phyloP scores from a whole-genome alignment of 1,140 invertebrate genomes.

The Aphis craccivora region DNA sequence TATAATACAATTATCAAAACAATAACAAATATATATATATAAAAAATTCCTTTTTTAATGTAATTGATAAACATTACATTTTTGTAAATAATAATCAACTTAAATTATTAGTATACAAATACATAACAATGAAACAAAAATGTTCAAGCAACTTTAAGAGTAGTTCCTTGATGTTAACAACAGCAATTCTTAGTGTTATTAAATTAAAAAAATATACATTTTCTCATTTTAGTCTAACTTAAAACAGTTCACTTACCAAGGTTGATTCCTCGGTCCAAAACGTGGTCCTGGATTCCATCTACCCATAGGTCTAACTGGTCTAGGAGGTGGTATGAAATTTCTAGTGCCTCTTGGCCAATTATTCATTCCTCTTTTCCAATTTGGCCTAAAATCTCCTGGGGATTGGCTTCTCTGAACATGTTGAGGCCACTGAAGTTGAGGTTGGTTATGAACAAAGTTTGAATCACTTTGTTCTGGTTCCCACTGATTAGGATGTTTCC shows the following conservation, averaged over 20 bases:
- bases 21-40: conserved; percentile 12
- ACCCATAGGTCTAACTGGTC: not conserved
- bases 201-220: conserved; percentile 52
- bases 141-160: not conserved
- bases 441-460: conserved; percentile 6
- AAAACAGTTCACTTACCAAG: conserved; percentile 47
- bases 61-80: not conserved
- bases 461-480: conserved; percentile 24
- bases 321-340: conserved; percentile 18
- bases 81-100: conserved; percentile 29
- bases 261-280: conserved; percentile 49
- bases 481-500: conserved; percentile 49
- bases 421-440: conserved; percentile 38
- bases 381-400: conserved; percentile 25
- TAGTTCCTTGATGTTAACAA: conserved; percentile 7
- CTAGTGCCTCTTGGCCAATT: conserved; percentile 43
- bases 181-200: conserved; percentile 38
- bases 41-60: not conserved
- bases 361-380: conserved; percentile 45
- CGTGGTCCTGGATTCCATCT: conserved; percentile 35
- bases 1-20: conserved; percentile 1
- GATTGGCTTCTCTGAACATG: not conserved
- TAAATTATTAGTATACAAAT: conserved; percentile 47
- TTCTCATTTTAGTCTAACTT: conserved; percentile 42
- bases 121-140: conserved; percentile 26